Conservation (phyloP, 2,797 vertebrate species). For the Pampus argenteus region DNA sequence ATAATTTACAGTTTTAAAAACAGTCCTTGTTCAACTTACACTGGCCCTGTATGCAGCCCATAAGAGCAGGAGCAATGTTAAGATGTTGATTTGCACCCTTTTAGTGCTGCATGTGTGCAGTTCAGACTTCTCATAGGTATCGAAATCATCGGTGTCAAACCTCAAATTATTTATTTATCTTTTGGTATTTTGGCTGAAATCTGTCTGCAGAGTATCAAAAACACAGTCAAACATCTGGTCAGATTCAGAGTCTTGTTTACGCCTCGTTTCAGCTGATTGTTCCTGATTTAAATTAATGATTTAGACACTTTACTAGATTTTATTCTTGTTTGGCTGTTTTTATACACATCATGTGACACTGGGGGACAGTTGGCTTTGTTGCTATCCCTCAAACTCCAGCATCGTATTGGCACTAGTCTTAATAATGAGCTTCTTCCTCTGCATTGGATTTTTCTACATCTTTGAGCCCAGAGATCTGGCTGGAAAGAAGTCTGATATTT, state of each 20-base stretch:
- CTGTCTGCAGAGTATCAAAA: neutral
- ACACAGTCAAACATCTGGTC: neutral
- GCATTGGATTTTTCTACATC: neutral
- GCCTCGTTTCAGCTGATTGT: neutral
- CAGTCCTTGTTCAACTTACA: too few relatives aligned
- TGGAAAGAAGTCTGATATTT: neutral
- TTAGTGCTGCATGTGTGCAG: neutral
- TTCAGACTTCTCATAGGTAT: neutral
- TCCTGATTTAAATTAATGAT: neutral
- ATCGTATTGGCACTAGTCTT: neutral
- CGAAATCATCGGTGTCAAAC: neutral
- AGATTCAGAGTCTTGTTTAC: neutral
- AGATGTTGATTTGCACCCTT: constrained; percentile 4
- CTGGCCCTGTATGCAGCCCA: too few relatives aligned
- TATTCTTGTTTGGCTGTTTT: neutral
- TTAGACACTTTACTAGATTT: neutral
- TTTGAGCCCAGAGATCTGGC: neutral
- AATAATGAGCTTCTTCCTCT: neutral
- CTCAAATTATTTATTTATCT: neutral
- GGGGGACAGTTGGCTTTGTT: neutral
- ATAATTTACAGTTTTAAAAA: neutral
- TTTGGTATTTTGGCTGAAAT: neutral
- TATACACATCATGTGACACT: neutral
- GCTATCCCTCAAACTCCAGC: too few relatives aligned
- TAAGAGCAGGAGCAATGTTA: neutral